Base-by-base conservation (phyloP, 2,113 vertebrate genomes). In the Cairina moschata region DNA sequence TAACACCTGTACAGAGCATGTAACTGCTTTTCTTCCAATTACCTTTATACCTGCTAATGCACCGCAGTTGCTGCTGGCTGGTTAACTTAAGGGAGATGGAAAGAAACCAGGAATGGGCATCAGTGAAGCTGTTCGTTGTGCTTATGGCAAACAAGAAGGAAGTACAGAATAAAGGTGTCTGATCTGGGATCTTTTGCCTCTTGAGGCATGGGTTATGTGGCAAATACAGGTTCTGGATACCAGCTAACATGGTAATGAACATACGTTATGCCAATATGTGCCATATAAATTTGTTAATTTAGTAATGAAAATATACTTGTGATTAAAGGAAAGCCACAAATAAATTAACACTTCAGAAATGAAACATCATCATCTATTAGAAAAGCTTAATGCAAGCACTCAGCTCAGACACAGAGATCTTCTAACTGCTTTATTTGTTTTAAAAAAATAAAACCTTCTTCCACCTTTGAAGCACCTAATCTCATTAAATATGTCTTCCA, bases 21-120 rank as follows among this genome's bases (percentile, higher is more conserved):
- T 42, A 87, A 74, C 42, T 69, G 67, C 23, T 85, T 91, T 76
- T 85, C n/a, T 83, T 75, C 54, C 83, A 89, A 91, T 76, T 94
- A 88, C 90, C 42, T 76, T 90, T 60, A 11, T 40, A 92, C 78
- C 23, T 60, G 48, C 36, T 91, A 81, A 93, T 44, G 52, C 31
- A 48, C 40, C 63, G 20, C 83, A 67, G 32, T 68, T 85, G 46
- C 21, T 74, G 11, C 15, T 66, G 29, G 8, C 60, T 91, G 58
- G 32, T 90, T 74, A 74, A 78, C 38, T 83, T 87, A 18, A 5
- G 10, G 48, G 58, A 90, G 59, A 67, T 29, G 62, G 36, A 54
- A 88, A 50, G 48, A 92, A 90, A 79, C 36, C 28, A 28, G 69
- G 44, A 50, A 73, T 29, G 21, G 21, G 18, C 31, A 78, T 78